Percentiles rank a stretch among this genome's conserved stretches.
Conservation (phyloP, 2,888 invertebrate species). For the Axea sp. region DNA sequence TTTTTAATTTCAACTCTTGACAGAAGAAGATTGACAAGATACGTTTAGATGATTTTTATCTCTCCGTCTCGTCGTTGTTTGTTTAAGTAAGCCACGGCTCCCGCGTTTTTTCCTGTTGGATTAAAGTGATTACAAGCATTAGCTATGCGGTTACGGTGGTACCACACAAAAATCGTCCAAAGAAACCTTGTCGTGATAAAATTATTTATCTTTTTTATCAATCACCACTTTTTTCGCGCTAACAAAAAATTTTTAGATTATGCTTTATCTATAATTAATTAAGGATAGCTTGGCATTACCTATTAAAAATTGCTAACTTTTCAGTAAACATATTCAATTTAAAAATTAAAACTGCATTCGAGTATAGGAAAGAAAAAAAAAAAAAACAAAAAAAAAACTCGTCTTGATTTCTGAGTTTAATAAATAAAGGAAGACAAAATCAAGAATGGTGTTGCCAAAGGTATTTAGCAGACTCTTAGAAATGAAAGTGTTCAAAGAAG, state of each 20-base stretch:
- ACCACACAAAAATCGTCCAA: constrained; percentile 60
- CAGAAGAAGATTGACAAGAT: constrained; percentile 48
- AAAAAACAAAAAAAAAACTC: too few relatives aligned
- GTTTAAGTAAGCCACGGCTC: constrained; percentile 70
- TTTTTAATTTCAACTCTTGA: constrained; percentile 24
- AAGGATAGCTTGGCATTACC: too few relatives aligned
- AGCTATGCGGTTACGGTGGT: constrained; percentile 69
- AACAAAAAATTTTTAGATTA: constrained; percentile 15
- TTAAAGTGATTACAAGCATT: constrained; percentile 64
- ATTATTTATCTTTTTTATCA: constrained; percentile 44
- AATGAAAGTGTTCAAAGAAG: constrained; percentile 53
- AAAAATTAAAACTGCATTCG: too few relatives aligned
- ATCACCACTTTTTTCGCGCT: constrained; percentile 12
- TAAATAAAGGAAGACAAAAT: too few relatives aligned
- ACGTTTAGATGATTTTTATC: constrained; percentile 56
- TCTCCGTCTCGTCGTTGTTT: constrained; percentile 66
- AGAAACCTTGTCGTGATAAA: constrained; percentile 45
- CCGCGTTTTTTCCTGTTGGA: constrained; percentile 55
- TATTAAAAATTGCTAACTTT: too few relatives aligned
- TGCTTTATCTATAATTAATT: too few relatives aligned
- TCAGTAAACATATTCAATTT: too few relatives aligned
- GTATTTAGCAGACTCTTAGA: constrained; percentile 53
- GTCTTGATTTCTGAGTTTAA: too few relatives aligned
- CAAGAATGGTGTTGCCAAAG: constrained; percentile 11
- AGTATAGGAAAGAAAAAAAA: too few relatives aligned